Evolutionary conservation across 2,888 invertebrate species (phyloP), one percentile per base, ranked within the genome.

Genomic region (Drosophila crucigera): DNA sequence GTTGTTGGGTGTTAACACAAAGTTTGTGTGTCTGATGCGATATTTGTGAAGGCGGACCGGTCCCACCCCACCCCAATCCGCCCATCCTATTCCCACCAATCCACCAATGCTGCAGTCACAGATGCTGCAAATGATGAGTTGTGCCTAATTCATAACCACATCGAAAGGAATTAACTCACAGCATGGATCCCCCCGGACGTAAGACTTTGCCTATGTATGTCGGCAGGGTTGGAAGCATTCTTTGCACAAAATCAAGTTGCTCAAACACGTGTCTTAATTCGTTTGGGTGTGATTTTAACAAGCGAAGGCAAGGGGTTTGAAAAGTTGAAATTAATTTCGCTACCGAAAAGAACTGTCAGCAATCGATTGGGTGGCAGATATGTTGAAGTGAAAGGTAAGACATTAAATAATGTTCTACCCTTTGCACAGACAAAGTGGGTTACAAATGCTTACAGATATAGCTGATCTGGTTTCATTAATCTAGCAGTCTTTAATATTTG

Each of bases 121-220:
- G 83, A 78, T 82, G 82, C 91, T 92, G 92, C 92, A 92, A 92
- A 91, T 92, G 92, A 92, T 92, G 92, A 90, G 87, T 82, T 87
- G 90, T 89, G 83, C 88, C 91, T 90, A 92, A 92, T 92, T 92
- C 92, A 92, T 91, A 92, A 92, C 92, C 92, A 91, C 91, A 92
- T 89, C 89, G 88, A 91, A 85, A 78, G 91, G 92, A 90, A 92
- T 92, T 92, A 90, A 82, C 86, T 83, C 88, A 62, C 91, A 80
- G 78, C 82, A 91, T 90, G 90, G 80, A 79, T 84, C 78, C 60
- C 62, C 64, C 54, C 53, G n/a, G 58, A 39, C 47, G 14, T 31
- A 55, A 25, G 28, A 59, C 63, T 78, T 80, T 75, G 53, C n/a
- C 47, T 19, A 50, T 61, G 68, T 0, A 53, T 68, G 56, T 30